These are phyloP conservation scores for Pecten maximus DNA, from an alignment of 2,888 invertebrate species.

Conservation along the genomic window DNA sequence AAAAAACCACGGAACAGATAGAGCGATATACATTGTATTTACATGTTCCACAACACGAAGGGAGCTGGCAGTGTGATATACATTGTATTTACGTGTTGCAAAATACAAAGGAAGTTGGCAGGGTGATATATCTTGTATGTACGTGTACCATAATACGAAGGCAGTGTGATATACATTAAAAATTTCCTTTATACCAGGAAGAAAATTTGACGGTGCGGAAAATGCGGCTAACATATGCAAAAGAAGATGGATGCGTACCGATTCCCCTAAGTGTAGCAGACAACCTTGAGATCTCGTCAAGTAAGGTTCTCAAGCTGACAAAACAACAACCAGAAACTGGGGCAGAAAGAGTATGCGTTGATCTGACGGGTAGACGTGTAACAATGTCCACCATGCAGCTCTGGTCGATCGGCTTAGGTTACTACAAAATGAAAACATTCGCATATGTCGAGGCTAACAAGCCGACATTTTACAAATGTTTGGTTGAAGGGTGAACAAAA, in stretches of 20 bases:
- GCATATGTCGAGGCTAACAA: not conserved
- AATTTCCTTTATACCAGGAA: conserved; percentile 17
- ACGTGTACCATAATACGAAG: not conserved
- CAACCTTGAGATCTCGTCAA: conserved; percentile 25
- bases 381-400: not conserved
- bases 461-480: conserved; percentile 4
- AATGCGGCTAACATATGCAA: conserved; percentile 33
- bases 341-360: conserved; percentile 9
- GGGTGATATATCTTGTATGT: no score
- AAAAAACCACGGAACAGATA: no score
- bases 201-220: conserved; percentile 35
- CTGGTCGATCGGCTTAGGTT: not conserved
- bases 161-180: not conserved
- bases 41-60: no score
- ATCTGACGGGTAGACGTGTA: not conserved
- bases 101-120: no score
- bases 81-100: not conserved
- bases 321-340: conserved; percentile 15
- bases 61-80: no score
- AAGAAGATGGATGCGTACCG: conserved; percentile 28
- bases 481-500: conserved; percentile 22
- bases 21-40: no score
- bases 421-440: conserved; percentile 11
- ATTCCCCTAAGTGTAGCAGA: conserved; percentile 25
- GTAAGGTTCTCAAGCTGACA: conserved; percentile 28